Base-by-base conservation (phyloP, 64 coral and sea anemone species). In the Acropora yongei region DNA sequence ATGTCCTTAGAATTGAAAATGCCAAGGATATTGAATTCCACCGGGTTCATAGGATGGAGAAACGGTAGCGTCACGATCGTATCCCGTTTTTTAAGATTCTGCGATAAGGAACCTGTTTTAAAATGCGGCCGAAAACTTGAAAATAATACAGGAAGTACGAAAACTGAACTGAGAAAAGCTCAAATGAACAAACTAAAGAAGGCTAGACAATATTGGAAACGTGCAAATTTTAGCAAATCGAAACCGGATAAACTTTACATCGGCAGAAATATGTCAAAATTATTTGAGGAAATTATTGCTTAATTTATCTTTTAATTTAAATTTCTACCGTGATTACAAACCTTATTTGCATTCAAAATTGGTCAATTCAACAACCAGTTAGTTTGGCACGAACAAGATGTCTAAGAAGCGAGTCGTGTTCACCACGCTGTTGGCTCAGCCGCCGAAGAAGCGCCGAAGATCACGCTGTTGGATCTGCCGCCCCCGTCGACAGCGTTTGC, bases 11-110 rank as follows among this genome's bases (percentile, higher is more conserved):
- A 43, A 47, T 87, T 43, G 40, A 44, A 12, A 74, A 87, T 17
- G 41, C 84, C 49, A 13, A 58, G 17, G 44, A 87, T 72, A 87
- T 87, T 0, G 68, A 87, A 46, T 72, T 87, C 69, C 84, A 87
- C 16, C 41, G 41, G 45, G 84, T 87, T 12, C 84, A 87, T 47
- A 43, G 6, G 43, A 14, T 72, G 4, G 60, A 68, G 39, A 68
- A 72, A 18, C 60, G 9, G 43, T 40, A 42, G 58, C 42, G 6
- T 66, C 41, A 63, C 68, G 11, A 84, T 84, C 42, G 67, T 84
- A 30, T 53, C 81, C 20, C 53, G 55, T 4, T 84, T 84, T 30
- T 13, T 83, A 42, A 12, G 80, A 42, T 83, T 57, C 18, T 83
- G 13, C 2, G 80, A 83, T 30, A 49, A 19, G 30, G 80, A 83